These are phyloP conservation scores for Hypolimnas misippus DNA, from an alignment of 2,888 invertebrate genomes.

Conservation along the genomic window DNA sequence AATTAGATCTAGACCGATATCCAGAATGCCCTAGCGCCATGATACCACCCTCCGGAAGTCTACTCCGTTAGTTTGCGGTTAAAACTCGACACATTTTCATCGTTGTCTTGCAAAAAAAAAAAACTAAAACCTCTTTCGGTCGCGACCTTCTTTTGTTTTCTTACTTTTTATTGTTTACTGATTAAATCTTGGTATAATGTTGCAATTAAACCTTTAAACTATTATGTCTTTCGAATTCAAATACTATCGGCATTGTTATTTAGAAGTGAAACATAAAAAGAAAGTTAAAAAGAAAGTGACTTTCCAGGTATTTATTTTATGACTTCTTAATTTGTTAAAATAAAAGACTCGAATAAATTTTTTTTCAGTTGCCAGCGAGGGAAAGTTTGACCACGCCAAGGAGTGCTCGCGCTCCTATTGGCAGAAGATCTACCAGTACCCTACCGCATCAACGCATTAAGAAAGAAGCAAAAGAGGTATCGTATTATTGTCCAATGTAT, in stretches of 20 bases:
- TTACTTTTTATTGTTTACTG: constrained; percentile 40
- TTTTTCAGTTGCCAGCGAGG: constrained; percentile 70
- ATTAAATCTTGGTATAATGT: constrained; percentile 34
- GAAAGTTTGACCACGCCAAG: constrained; percentile 76
- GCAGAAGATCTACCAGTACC: constrained; percentile 66
- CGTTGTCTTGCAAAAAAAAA: constrained; percentile 52
- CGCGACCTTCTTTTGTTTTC: constrained; percentile 53
- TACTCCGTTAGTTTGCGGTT: constrained; percentile 54
- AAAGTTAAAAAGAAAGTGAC: constrained; percentile 68
- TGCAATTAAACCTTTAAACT: constrained; percentile 40
- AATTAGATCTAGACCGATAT: constrained; percentile 77
- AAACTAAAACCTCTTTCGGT: constrained; percentile 52
- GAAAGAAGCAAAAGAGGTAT: constrained; percentile 78
- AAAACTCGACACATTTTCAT: constrained; percentile 62
- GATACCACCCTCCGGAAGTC: constrained; percentile 46
- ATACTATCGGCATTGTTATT: constrained; percentile 62
- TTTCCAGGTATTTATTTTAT: constrained; percentile 61
- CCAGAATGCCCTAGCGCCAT: constrained; percentile 55
- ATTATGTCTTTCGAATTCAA: constrained; percentile 70
- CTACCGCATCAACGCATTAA: constrained; percentile 79
- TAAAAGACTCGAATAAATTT: constrained; percentile 27
- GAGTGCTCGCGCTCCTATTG: constrained; percentile 76
- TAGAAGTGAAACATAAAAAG: constrained; percentile 70
- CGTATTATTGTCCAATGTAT: neutral
- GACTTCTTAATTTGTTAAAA: constrained; percentile 8